phyloP scores from a whole-genome alignment of 2,113 vertebrate genomes.

The Ptilorrhoa leucosticta region DNA sequence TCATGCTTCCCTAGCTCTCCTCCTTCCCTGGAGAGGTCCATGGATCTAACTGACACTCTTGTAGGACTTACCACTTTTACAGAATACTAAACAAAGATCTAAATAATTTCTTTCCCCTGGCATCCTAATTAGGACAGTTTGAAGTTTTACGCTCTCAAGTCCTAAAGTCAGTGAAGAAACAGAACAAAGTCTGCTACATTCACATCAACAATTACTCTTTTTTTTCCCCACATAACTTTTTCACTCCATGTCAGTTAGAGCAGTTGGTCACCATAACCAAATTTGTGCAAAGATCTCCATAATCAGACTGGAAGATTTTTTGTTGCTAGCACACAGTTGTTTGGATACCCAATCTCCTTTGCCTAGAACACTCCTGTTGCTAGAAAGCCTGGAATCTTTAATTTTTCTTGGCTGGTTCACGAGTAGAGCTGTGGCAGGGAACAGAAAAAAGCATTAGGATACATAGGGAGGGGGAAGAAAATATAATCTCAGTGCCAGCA shows the following conservation, averaged over 20 bases:
- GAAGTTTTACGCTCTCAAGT: neutral
- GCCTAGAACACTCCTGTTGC: neutral
- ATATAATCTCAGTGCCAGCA: neutral
- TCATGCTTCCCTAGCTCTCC: conserved; percentile 29
- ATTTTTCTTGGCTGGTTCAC: neutral
- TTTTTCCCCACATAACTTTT: neutral
- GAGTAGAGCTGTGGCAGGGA: neutral
- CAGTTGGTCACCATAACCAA: neutral
- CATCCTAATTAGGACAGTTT: neutral
- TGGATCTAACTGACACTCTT: conserved; percentile 1
- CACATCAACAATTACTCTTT: neutral
- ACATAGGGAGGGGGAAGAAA: neutral
- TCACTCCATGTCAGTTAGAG: neutral
- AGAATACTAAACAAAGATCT: conserved; percentile 47
- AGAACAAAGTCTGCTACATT: neutral
- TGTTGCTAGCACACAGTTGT: neutral
- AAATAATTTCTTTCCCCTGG: neutral
- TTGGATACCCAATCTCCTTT: neutral
- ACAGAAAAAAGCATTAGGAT: neutral
- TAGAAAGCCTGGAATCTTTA: neutral
- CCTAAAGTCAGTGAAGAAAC: neutral
- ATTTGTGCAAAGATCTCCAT: neutral
- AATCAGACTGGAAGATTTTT: neutral
- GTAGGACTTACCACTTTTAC: neutral
- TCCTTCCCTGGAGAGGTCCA: conserved; percentile 14